These are phyloP conservation scores for Drosophila longiperda DNA, from an alignment of 2,888 invertebrate species.

Conservation along the genomic window DNA sequence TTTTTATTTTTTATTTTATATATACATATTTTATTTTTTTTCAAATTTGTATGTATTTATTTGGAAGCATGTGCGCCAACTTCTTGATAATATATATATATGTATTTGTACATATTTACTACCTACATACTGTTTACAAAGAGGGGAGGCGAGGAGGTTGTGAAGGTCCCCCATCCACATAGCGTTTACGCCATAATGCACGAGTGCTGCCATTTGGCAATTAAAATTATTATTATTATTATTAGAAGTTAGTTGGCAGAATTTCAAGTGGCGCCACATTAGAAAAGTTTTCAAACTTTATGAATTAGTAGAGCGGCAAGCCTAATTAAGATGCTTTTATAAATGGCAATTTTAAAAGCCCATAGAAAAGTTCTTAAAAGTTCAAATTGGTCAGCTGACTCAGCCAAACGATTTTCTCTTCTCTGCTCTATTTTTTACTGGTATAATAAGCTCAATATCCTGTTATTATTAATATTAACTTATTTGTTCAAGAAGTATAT, in stretches of 20 bases:
- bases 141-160: slow-evolving; percentile 12
- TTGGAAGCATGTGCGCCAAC: slow-evolving; percentile 57
- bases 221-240: slow-evolving; percentile 76
- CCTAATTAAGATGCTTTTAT: slow-evolving; percentile 46
- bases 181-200: slow-evolving; percentile 32
- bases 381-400: slow-evolving; percentile 7
- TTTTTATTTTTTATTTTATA: slow-evolving; percentile 15
- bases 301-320: slow-evolving; percentile 55
- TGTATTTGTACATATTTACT: slow-evolving; percentile 20
- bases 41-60: slow-evolving; percentile 12
- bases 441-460: neutral
- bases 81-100: slow-evolving; percentile 49
- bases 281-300: slow-evolving; percentile 64
- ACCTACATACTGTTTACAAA: neutral
- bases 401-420: neutral
- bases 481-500: neutral
- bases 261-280: slow-evolving; percentile 70
- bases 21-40: slow-evolving; percentile 10
- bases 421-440: neutral
- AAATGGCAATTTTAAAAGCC: slow-evolving; percentile 31
- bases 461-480: neutral
- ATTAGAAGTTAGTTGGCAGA: slow-evolving; percentile 76
- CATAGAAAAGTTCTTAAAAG: slow-evolving; percentile 24
- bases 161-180: slow-evolving; percentile 16
- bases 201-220: slow-evolving; percentile 72